phyloP scores from a whole-genome alignment of 2,797 vertebrate genomes.

The Acanthurus tractus region DNA sequence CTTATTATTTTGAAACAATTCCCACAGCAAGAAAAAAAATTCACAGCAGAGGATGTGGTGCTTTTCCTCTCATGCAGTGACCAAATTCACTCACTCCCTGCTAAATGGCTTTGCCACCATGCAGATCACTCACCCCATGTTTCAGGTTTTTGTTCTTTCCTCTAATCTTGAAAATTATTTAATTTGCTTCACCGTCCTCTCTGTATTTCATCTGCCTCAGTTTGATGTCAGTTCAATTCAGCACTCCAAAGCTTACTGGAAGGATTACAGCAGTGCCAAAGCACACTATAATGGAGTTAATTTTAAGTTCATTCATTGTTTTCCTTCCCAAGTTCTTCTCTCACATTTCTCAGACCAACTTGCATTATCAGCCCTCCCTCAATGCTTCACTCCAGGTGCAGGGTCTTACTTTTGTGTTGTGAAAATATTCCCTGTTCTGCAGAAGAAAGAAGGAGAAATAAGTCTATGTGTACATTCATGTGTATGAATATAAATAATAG shows the following conservation, averaged over 20 bases:
- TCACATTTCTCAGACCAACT: slow-evolving; percentile 16
- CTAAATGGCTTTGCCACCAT: no score
- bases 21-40: background rate
- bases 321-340: background rate
- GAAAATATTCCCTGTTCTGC: slow-evolving; percentile 1
- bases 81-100: background rate
- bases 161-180: slow-evolving; percentile 29
- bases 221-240: background rate
- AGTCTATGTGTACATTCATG: no score
- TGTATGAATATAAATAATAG: no score
- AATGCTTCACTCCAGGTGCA: slow-evolving; percentile 26
- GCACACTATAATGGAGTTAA: slow-evolving; percentile 1
- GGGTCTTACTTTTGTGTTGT: background rate
- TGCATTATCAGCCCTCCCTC: background rate
- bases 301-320: slow-evolving; percentile 1
- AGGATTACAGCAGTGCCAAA: background rate
- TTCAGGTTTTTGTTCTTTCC: background rate
- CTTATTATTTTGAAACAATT: slow-evolving; percentile 4
- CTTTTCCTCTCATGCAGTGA: slow-evolving; percentile 1
- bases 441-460: no score
- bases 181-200: slow-evolving; percentile 9
- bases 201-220: slow-evolving; percentile 18
- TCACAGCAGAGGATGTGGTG: background rate
- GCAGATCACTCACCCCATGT: background rate
- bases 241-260: slow-evolving; percentile 1